Evolutionary conservation across 2,797 vertebrate genomes (phyloP), one percentile per base, ranked within the genome.

Genomic region (Threskiornis aethiopicus): DNA sequence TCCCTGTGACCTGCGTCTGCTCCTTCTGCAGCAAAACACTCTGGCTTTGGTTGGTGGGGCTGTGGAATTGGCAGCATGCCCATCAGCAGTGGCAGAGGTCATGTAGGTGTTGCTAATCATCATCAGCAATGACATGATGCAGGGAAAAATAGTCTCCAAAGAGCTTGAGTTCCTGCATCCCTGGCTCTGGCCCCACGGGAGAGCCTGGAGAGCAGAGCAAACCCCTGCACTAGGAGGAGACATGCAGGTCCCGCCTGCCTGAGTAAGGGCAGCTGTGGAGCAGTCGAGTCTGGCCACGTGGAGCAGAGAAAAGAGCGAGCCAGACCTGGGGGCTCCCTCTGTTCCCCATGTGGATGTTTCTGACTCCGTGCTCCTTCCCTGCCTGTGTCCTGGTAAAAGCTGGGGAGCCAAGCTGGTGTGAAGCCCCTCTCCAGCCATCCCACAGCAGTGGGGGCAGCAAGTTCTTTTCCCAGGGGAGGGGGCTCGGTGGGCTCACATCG

Each of bases 371-470:
- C 37, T 77, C 66, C 64, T 47, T 65, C 88, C 33, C 44, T 29
- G 35, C 18, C 28, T 14, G 47, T 33, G 39, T 67, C 62, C 71
- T 44, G 59, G 35, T 13, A 37, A 51, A 51, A 16, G 14, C n/a
- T 6, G n/a, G 52, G 54, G 41, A 76, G 11, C n/a, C 0, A 0
- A 31, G 39, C 72, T 58, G 35, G 11, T 0, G 0, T 13, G 22
- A 29, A 25, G 21, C 17, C n/a, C 24, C 25, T 37, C 31, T 62
- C 65, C 64, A 13, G 35, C 8, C 13, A 1, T 3, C 39, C 1
- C 0, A 0, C 0, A 3, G 66, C 62, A 52, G 35, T 0, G 1
- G 73, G 55, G 46, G 8, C 67, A 35, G 52, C 35, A 51, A 61
- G 33, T 4, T 7, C 61, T 55, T 25, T 81, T 81, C 20, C 62